A percentile compares a stretch with the other conserved stretches of the same genome.
Evolutionary conservation across 2,113 vertebrate species (phyloP).

Genomic region (Mirounga angustirostris): DNA sequence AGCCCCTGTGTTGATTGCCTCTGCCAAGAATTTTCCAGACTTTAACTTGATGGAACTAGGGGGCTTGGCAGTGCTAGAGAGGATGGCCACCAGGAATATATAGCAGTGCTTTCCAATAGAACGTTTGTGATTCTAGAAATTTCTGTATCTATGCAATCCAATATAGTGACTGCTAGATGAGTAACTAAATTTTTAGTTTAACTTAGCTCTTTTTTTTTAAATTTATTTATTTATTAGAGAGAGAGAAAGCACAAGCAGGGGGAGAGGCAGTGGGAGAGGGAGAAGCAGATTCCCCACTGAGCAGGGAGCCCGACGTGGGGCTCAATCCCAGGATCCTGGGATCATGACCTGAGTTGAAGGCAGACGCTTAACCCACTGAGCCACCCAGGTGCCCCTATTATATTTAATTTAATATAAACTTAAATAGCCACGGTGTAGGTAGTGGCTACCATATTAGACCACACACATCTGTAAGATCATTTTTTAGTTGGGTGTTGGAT

Average conservation of each 20-base stretch:
- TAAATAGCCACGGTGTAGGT: not conserved
- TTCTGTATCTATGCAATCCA: not conserved
- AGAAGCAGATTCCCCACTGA: too few relatives aligned
- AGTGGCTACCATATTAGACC: not conserved
- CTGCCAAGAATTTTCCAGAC: not conserved
- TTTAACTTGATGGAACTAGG: not conserved
- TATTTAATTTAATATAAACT: not conserved
- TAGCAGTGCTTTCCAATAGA: not conserved
- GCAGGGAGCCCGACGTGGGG: too few relatives aligned
- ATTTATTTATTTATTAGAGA: not conserved
- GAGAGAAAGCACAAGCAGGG: too few relatives aligned
- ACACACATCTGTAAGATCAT: not conserved
- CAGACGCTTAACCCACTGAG: too few relatives aligned
- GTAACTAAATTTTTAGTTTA: not conserved
- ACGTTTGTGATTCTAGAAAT: not conserved
- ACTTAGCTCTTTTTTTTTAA: not conserved
- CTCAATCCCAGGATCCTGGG: too few relatives aligned
- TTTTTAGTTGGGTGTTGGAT: not conserved
- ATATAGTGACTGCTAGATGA: not conserved
- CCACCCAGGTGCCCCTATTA: not conserved
- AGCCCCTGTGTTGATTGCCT: not conserved
- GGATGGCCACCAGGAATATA: accelerated
- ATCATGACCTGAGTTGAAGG: too few relatives aligned
- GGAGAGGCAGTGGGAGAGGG: too few relatives aligned
- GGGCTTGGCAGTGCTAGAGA: not conserved